Percentiles rank a stretch among this genome's conserved stretches.
Evolutionary conservation across 1,140 invertebrate species (phyloP).

Genomic region (Drosophila lacteicornis): DNA sequence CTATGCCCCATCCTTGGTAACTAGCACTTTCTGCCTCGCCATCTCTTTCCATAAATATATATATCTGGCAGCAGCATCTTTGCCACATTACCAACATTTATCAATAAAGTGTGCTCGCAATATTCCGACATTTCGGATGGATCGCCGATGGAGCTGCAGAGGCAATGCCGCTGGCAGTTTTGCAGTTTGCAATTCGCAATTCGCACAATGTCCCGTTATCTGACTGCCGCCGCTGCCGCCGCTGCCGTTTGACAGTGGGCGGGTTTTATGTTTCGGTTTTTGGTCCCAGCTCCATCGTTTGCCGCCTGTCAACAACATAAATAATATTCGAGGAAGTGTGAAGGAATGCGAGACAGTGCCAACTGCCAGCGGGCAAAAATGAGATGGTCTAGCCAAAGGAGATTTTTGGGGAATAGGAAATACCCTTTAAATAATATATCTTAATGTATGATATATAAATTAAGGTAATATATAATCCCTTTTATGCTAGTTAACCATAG

Average conservation of each 20-base stretch:
- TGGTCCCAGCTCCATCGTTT: conserved; percentile 47
- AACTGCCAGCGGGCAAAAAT: conserved; percentile 31
- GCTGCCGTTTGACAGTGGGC: conserved; percentile 62
- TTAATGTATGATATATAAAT: not conserved
- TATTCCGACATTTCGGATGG: conserved; percentile 29
- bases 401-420: not conserved
- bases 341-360: conserved; percentile 52
- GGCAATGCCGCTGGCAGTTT: conserved; percentile 41
- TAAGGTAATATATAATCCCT: too few relatives aligned
- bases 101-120: conserved; percentile 68
- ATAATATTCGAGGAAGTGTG: conserved; percentile 73
- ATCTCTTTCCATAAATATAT: conserved; percentile 21
- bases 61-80: conserved; percentile 43
- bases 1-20: conserved; percentile 5
- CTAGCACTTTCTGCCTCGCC: not conserved
- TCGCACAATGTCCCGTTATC: conserved; percentile 73
- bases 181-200: conserved; percentile 56
- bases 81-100: conserved; percentile 67
- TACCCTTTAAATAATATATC: conserved; percentile 3
- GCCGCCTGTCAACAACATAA: conserved; percentile 74
- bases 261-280: conserved; percentile 77
- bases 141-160: conserved; percentile 1
- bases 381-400: not conserved
- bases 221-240: conserved; percentile 14
- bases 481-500: too few relatives aligned